These are phyloP conservation scores for Crypturellus undulatus DNA, from an alignment of 2,113 vertebrate species.

Conservation along the genomic window DNA sequence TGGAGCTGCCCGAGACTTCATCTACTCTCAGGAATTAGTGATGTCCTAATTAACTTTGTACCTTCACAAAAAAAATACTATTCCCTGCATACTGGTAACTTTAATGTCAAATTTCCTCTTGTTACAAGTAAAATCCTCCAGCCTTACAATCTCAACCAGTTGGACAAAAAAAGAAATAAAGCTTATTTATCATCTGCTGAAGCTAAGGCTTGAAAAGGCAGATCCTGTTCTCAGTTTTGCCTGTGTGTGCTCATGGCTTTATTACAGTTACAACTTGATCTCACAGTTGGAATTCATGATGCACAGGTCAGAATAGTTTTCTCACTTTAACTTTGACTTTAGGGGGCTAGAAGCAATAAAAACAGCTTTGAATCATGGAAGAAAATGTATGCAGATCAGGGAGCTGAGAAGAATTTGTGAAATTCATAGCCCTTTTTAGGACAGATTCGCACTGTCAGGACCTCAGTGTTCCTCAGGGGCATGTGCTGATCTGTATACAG, in stretches of 20 bases:
- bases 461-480: not conserved
- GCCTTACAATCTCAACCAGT: not conserved
- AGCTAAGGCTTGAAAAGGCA: not conserved
- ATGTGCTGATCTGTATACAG: not conserved
- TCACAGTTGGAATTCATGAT: not conserved
- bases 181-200: not conserved
- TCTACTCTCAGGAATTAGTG: not conserved
- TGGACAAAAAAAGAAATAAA: not conserved
- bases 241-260: not conserved
- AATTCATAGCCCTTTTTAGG: not conserved
- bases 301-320: not conserved
- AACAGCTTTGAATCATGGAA: not conserved
- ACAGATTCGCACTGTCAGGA: not conserved
- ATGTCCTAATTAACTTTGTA: not conserved
- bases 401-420: not conserved
- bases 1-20: not conserved
- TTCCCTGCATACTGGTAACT: not conserved
- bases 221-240: not conserved
- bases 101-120: not conserved
- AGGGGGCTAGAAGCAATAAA: not conserved
- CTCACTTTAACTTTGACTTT: not conserved
- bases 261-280: not conserved
- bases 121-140: not conserved
- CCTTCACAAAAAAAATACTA: not conserved
- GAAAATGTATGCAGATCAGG: not conserved